These are phyloP conservation scores for Stenopsyche tienmushanensis DNA, from an alignment of 1,140 invertebrate genomes.

Conservation along the genomic window DNA sequence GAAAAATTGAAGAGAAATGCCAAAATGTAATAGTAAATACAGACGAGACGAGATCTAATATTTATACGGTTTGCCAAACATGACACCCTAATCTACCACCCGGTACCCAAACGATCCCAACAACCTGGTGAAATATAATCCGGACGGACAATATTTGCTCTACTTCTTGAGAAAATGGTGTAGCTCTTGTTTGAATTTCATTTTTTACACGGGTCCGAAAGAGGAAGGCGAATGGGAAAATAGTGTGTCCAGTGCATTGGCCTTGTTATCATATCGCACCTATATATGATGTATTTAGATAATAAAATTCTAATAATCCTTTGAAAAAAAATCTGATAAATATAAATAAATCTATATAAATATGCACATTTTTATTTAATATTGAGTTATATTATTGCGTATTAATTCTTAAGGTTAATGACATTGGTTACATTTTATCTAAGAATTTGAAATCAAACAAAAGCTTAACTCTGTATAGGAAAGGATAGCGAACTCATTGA, in stretches of 20 bases:
- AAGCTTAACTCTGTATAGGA: slow-evolving; percentile 14
- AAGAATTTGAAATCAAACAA: slow-evolving; percentile 27
- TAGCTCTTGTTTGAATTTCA: not conserved
- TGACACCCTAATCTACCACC: slow-evolving; percentile 31
- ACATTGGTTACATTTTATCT: not conserved
- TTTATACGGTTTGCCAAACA: slow-evolving; percentile 37
- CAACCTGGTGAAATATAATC: slow-evolving; percentile 21
- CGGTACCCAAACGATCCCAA: slow-evolving; percentile 5
- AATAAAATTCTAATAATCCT: too few relatives aligned
- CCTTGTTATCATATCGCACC: too few relatives aligned
- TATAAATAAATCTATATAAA: too few relatives aligned
- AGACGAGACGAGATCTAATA: slow-evolving; percentile 29
- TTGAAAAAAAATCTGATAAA: too few relatives aligned
- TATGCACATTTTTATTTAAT: not conserved
- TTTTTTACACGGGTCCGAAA: not conserved
- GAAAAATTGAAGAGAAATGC: too few relatives aligned
- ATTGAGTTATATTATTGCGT: too few relatives aligned
- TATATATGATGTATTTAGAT: too few relatives aligned
- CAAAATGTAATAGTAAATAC: slow-evolving; percentile 40
- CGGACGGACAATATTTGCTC: slow-evolving; percentile 27
- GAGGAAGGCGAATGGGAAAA: too few relatives aligned
- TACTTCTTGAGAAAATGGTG: slow-evolving; percentile 16
- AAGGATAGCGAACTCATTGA: slow-evolving; percentile 10
- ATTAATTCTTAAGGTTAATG: too few relatives aligned
- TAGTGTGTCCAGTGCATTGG: too few relatives aligned